phyloP scores from a whole-genome alignment of 2,113 vertebrate species.

The Caranx melampygus region DNA sequence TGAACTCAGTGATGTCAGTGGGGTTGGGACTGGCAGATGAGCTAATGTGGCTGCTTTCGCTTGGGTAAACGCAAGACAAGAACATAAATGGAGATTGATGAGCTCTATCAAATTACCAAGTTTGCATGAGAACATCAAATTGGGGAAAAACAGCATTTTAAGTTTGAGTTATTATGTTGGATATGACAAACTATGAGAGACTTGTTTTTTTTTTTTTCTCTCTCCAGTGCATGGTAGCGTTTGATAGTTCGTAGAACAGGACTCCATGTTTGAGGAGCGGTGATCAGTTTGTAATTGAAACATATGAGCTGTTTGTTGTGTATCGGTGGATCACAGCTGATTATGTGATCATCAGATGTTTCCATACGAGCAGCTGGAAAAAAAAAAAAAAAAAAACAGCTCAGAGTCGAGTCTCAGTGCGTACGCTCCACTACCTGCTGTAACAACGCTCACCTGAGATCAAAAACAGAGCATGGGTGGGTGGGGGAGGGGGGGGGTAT shows the following conservation, averaged over 20 bases:
- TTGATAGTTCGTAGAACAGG: slow-evolving; percentile 11
- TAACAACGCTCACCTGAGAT: slow-evolving; percentile 71
- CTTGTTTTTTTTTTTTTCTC: neutral
- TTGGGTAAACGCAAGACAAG: slow-evolving; percentile 51
- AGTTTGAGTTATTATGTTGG: neutral
- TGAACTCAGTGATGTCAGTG: slow-evolving; percentile 67
- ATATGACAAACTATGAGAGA: slow-evolving; percentile 19
- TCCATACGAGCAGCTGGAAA: slow-evolving; percentile 37
- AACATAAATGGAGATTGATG: slow-evolving; percentile 62
- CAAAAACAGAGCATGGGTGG: slow-evolving; percentile 52
- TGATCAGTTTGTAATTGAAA: slow-evolving; percentile 18
- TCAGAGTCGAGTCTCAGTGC: slow-evolving; percentile 23
- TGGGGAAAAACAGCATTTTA: slow-evolving; percentile 10
- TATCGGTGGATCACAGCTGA: slow-evolving; percentile 22
- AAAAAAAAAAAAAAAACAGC: slow-evolving; percentile 43
- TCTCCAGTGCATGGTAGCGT: neutral
- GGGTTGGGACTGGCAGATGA: slow-evolving; percentile 61
- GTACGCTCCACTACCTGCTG: slow-evolving; percentile 33
- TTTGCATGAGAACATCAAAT: slow-evolving; percentile 37
- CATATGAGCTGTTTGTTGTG: slow-evolving; percentile 42
- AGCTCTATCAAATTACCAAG: slow-evolving; percentile 26
- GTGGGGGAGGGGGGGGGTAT: neutral
- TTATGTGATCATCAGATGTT: slow-evolving; percentile 17
- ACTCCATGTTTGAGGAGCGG: neutral
- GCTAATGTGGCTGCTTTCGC: slow-evolving; percentile 54